Conservation (phyloP, 2,888 invertebrate species). For the Lamellibrachia satsuma region DNA sequence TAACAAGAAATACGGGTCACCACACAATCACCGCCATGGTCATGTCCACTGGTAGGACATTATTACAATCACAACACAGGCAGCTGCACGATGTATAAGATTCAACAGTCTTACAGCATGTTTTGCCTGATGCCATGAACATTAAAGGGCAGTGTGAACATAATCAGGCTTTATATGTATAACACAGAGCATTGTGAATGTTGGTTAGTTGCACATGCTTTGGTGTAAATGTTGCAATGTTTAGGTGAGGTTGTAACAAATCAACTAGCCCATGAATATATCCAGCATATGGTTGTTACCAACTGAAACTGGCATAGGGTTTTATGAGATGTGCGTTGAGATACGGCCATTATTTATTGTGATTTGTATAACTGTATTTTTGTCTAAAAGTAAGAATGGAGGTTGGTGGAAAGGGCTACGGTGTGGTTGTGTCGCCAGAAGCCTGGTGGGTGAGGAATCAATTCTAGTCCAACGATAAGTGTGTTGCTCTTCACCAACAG, state of each 20-base stretch:
- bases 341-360: neutral
- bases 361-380: neutral
- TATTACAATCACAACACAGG: neutral
- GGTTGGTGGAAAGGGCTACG: neutral
- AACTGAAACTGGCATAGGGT: neutral
- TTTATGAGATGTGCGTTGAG: neutral
- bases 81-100: neutral
- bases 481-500: neutral
- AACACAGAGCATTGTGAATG: neutral
- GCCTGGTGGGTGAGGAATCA: neutral
- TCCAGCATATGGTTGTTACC: neutral
- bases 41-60: neutral
- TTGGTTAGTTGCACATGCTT: neutral
- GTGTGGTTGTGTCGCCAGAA: neutral
- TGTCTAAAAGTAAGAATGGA: neutral
- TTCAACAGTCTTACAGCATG: neutral
- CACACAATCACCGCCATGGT: neutral
- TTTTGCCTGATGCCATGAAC: neutral
- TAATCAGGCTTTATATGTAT: neutral
- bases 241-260: neutral
- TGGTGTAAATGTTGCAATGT: neutral
- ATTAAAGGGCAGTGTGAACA: neutral
- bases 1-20: neutral
- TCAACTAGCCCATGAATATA: neutral
- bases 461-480: conserved; percentile 1